Evolutionary conservation across 2,888 invertebrate species (phyloP).

Genomic region (Pyrrhosoma nymphula): DNA sequence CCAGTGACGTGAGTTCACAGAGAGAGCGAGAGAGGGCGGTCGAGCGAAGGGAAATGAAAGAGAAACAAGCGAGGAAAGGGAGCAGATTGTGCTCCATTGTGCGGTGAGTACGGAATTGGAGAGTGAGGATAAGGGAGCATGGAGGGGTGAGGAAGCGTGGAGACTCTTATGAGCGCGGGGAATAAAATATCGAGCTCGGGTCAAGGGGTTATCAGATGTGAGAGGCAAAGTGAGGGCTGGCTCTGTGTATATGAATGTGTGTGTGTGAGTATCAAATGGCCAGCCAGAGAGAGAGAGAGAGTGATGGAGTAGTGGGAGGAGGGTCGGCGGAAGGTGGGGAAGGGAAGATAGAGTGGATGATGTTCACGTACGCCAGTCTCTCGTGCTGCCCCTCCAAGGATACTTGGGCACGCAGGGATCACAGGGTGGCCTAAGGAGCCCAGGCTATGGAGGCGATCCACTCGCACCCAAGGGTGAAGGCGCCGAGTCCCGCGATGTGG

Average conservation of each 20-base stretch:
- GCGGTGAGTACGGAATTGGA: too few species aligned
- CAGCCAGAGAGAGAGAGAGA: neutral
- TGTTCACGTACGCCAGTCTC: neutral
- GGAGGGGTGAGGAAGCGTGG: neutral
- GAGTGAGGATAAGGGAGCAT: neutral
- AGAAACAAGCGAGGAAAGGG: too few species aligned
- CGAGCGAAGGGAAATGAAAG: too few species aligned
- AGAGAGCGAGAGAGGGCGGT: neutral
- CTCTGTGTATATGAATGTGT: too few species aligned
- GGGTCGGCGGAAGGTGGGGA: neutral
- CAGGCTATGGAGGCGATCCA: neutral
- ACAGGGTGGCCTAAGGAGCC: too few species aligned
- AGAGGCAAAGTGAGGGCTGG: neutral
- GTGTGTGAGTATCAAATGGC: neutral
- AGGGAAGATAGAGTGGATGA: neutral
- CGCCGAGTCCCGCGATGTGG: too few species aligned
- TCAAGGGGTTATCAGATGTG: slow-evolving; percentile 58
- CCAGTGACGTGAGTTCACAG: neutral
- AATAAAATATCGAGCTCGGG: slow-evolving; percentile 52
- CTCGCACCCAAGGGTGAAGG: neutral
- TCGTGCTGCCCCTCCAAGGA: too few species aligned
- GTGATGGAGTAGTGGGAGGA: neutral
- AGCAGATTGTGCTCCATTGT: too few species aligned
- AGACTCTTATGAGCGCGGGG: neutral
- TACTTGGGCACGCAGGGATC: too few species aligned